phyloP scores from a whole-genome alignment of 1,140 invertebrate species.

The Tetraneura akinire region DNA sequence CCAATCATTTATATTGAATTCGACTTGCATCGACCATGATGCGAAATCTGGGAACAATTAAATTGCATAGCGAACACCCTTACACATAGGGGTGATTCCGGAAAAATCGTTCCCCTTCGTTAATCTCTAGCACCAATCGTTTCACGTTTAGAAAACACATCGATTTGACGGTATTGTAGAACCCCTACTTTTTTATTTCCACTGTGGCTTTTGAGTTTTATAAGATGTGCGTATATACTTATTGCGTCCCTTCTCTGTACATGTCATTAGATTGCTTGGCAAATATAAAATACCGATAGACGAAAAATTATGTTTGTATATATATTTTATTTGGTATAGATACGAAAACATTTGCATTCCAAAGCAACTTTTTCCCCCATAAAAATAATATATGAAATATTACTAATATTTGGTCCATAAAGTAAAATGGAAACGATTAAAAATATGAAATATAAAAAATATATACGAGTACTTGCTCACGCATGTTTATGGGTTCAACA shows the following conservation, averaged over 20 bases:
- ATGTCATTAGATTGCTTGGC: not conserved
- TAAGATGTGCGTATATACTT: not conserved
- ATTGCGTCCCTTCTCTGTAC: not conserved
- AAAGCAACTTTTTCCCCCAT: not conserved
- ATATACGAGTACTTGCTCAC: too few relatives aligned
- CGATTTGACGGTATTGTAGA: not conserved
- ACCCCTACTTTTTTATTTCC: slow-evolving; percentile 21
- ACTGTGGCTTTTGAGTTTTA: not conserved
- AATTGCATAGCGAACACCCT: slow-evolving; percentile 25
- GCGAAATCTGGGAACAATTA: slow-evolving; percentile 47
- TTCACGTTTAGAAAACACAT: slow-evolving; percentile 26
- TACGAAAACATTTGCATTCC: not conserved
- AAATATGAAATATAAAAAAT: too few relatives aligned
- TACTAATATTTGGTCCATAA: too few relatives aligned
- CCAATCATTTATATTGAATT: slow-evolving; percentile 22
- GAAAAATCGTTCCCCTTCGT: slow-evolving; percentile 27
- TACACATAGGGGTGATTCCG: not conserved
- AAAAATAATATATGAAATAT: too few relatives aligned
- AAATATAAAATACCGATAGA: not conserved
- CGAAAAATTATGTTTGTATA: not conserved
- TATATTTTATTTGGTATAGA: too few relatives aligned
- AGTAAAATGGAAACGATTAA: too few relatives aligned
- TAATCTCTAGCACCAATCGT: slow-evolving; percentile 37
- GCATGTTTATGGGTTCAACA: too few relatives aligned
- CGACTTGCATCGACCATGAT: not conserved